Evolutionary conservation across 1,140 invertebrate genomes (phyloP), one percentile per base, ranked within the genome.

Genomic region (Tetramorium parvispinum): DNA sequence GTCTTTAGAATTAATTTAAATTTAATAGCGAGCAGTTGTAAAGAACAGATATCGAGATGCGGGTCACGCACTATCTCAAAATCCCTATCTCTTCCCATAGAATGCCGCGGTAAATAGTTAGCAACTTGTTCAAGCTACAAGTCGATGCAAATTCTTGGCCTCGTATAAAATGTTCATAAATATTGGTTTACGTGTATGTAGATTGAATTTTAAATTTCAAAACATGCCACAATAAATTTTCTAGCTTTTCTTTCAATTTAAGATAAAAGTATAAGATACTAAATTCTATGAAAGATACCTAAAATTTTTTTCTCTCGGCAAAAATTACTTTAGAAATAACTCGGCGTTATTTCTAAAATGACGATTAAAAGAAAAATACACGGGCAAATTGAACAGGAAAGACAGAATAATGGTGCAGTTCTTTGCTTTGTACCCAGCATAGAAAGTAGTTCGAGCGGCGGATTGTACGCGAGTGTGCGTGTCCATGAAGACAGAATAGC

Each of bases 391-490:
- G 73, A 46, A 49, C 1, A 21, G 27, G 18, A 3, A 10, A 24
- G 40, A 65, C 8, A 51, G 18, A 68, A 51, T 51, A 65, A 27
- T 13, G n/a, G 21, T 40, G 32, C 16, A 21, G 5, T 21, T 78
- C 18, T 13, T 65, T 53, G 76, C 27, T 37, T 53, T 66, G 27
- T 75, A 78, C 13, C 13, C 37, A 57, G 11, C 21, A 66, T 85
- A 68, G 61, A 85, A 85, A 85, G 61, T 85, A 85, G 73, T 66
- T 85, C 24, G 83, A 65, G 71, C 24, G 10, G 18, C 21, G 66
- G 2, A 79, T 70, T 85, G 24, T 70, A 37, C 59, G n/a, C 16
- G 27, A 55, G 27, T 51, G 61, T 32, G 27, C 75, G 18, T 61
- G 46, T 32, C 3, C 68, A 18, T 61, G 21, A 61, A n/a, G 18